These are phyloP conservation scores for Upupa epops DNA, from an alignment of 2,113 vertebrate species.

Conservation along the genomic window DNA sequence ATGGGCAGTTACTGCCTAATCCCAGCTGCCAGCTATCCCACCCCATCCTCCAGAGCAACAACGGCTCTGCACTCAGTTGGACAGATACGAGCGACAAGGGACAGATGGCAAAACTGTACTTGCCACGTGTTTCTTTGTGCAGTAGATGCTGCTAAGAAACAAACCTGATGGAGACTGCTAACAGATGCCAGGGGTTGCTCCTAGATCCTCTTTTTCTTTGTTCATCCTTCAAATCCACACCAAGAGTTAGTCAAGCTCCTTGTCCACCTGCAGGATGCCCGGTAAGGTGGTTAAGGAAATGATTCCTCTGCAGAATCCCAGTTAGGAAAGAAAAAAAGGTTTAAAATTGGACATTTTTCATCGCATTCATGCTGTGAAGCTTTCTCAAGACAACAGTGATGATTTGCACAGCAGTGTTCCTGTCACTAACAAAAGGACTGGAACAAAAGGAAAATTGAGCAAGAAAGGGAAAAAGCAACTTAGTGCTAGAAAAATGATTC, in stretches of 20 bases:
- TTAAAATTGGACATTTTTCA: neutral
- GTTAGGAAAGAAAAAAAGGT: neutral
- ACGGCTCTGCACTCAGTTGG: neutral
- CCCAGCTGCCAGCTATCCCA: neutral
- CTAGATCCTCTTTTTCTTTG: neutral
- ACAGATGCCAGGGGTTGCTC: neutral
- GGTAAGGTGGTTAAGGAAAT: accelerated
- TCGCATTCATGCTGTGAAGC: neutral
- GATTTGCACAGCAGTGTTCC: neutral
- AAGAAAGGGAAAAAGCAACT: neutral
- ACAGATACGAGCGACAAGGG: neutral
- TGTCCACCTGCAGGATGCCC: neutral
- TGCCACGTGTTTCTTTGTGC: neutral
- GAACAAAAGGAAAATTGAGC: conserved; percentile 3
- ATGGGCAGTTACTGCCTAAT: neutral
- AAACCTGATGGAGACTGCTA: neutral
- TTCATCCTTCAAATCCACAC: neutral
- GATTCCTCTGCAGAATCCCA: neutral
- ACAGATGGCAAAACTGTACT: conserved; percentile 23
- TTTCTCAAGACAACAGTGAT: neutral
- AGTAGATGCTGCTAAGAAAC: neutral
- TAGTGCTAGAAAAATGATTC: neutral
- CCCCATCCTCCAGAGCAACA: accelerated
- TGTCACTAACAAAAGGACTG: neutral
- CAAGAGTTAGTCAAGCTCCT: too few relatives aligned